Evolutionary conservation across 2,797 vertebrate genomes (phyloP).

Genomic region (Sebastes matsubarae): DNA sequence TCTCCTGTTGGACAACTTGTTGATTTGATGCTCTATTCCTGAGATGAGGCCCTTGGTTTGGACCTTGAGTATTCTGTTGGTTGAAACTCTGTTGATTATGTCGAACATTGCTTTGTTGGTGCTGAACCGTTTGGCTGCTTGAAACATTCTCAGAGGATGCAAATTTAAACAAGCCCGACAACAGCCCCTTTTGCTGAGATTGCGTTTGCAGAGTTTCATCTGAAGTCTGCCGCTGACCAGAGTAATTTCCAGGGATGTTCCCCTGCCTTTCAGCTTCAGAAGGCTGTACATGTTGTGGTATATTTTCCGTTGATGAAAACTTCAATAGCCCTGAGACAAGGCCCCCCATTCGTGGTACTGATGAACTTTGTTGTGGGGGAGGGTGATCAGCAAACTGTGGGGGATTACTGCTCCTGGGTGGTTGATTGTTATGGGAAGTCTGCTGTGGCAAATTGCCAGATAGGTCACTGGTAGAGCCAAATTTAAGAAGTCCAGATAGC

Average conservation of each 20-base stretch:
- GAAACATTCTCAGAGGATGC: constrained; percentile 65
- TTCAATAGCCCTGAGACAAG: constrained; percentile 80
- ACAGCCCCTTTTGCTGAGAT: constrained; percentile 64
- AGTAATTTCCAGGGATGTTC: constrained; percentile 1
- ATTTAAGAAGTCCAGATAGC: constrained; percentile 83
- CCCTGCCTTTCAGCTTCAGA: constrained; percentile 45
- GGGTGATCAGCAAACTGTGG: constrained; percentile 35
- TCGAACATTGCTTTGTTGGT: constrained; percentile 38
- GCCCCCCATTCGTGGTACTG: constrained; percentile 54
- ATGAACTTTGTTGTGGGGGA: constrained; percentile 55
- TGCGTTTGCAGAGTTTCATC: constrained; percentile 44
- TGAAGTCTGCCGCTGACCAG: constrained; percentile 42
- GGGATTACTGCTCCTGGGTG: constrained; percentile 45
- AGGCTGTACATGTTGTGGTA: constrained; percentile 51
- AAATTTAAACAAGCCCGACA: constrained; percentile 78
- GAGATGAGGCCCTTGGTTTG: constrained; percentile 32
- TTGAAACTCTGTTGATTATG: constrained; percentile 31
- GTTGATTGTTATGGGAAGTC: constrained; percentile 46
- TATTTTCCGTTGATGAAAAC: constrained; percentile 83
- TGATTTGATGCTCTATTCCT: constrained; percentile 38
- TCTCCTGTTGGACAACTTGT: constrained; percentile 50
- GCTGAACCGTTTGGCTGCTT: constrained; percentile 53
- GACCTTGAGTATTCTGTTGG: constrained; percentile 37
- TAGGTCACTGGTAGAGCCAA: constrained; percentile 71
- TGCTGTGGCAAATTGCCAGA: constrained; percentile 57